A percentile compares a stretch with the other conserved stretches of the same genome.
Conservation (phyloP, 2,888 invertebrate genomes). For the Pseudococcus jackbeardsleyi region DNA sequence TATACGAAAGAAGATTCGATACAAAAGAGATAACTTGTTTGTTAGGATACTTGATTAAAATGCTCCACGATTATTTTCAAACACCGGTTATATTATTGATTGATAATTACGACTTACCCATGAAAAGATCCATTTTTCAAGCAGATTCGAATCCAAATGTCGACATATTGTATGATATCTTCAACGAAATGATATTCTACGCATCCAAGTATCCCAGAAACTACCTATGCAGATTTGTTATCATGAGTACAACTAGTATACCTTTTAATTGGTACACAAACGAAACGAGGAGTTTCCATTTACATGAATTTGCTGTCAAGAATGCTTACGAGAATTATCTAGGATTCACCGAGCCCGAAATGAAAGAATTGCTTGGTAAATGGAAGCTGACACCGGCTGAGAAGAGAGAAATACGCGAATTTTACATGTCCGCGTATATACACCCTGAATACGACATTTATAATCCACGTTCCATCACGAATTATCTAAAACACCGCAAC, state of each 20-base stretch:
- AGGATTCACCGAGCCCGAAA: not conserved
- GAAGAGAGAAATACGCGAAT: not conserved
- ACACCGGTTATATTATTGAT: not conserved
- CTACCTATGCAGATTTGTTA: not conserved
- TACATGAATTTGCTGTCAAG: not conserved
- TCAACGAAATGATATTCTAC: not conserved
- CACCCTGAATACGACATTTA: not conserved
- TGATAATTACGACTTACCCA: conserved; percentile 15
- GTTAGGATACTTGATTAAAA: conserved; percentile 4
- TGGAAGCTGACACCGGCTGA: not conserved
- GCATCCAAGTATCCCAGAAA: not conserved
- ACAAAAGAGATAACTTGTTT: not conserved
- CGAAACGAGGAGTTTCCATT: not conserved
- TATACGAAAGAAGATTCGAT: not conserved
- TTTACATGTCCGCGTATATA: not conserved
- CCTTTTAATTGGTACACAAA: not conserved
- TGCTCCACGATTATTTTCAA: conserved; percentile 12
- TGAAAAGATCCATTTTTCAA: not conserved
- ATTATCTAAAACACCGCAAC: not conserved
- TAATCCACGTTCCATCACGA: not conserved
- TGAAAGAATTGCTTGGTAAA: not conserved
- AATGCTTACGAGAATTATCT: not conserved
- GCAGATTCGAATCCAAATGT: not conserved
- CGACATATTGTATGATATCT: not conserved
- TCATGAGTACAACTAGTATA: not conserved